Evolutionary conservation across 2,113 vertebrate genomes (phyloP).

Genomic region (Clupea harengus): DNA sequence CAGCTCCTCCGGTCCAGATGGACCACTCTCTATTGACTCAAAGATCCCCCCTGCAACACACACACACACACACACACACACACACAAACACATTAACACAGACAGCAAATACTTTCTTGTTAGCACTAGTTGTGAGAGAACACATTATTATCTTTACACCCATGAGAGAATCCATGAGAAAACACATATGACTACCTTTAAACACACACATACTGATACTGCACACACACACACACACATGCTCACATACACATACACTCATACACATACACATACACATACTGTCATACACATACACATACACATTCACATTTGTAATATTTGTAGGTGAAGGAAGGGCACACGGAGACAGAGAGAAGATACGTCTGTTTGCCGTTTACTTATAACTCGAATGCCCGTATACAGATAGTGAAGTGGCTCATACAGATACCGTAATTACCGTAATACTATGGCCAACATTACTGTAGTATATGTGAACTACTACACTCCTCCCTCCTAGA

Average conservation of each 20-base stretch:
- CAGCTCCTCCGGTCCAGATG: conserved; percentile 95
- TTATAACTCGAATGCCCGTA: too few species aligned
- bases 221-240: neutral
- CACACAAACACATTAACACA: conserved; percentile 44
- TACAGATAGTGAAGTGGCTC: too few species aligned
- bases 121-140: too few species aligned
- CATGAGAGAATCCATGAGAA: too few species aligned
- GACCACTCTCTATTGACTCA: conserved; percentile 95
- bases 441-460: too few species aligned
- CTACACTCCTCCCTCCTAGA: too few species aligned
- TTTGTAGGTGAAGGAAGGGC: too few species aligned
- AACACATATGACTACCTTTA: too few species aligned
- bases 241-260: neutral
- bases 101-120: neutral
- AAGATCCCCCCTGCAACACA: conserved; percentile 88
- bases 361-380: too few species aligned
- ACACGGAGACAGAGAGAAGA: too few species aligned
- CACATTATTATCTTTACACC: neutral
- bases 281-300: neutral
- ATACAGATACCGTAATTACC: too few species aligned
- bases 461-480: too few species aligned
- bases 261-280: neutral
- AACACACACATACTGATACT: neutral
- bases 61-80: conserved; percentile 23
- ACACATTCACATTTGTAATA: neutral